Evolutionary conservation across 2,888 invertebrate species (phyloP).

Genomic region (Nebria salina): DNA sequence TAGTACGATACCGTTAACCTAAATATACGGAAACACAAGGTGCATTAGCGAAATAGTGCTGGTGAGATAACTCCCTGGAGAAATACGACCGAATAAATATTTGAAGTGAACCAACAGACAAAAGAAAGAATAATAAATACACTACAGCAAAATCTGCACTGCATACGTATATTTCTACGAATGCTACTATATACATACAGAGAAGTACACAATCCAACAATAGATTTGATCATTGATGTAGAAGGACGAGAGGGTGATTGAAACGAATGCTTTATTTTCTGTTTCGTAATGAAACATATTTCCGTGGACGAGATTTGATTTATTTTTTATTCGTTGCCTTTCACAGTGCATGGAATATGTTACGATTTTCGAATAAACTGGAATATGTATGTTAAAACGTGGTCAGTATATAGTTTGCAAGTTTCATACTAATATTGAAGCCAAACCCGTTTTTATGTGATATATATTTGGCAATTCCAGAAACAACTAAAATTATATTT

Average conservation of each 20-base stretch:
- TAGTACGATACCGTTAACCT: slow-evolving; percentile 94
- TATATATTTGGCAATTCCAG: no score
- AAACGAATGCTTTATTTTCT: neutral
- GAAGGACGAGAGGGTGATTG: neutral
- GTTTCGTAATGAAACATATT: neutral
- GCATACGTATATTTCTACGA: neutral
- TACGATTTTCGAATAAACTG: no score
- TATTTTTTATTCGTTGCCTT: neutral
- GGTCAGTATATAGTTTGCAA: no score
- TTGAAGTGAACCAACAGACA: slow-evolving; percentile 23
- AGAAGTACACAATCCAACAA: neutral
- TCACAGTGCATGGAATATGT: neutral
- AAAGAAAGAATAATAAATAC: neutral
- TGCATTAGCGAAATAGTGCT: slow-evolving; percentile 24
- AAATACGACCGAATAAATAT: slow-evolving; percentile 39
- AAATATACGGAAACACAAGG: slow-evolving; percentile 55
- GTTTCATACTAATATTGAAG: no score
- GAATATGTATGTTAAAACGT: no score
- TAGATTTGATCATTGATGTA: neutral
- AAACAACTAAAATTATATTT: no score
- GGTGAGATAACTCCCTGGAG: slow-evolving; percentile 26
- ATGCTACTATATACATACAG: neutral
- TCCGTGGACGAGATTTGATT: neutral
- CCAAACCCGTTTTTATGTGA: no score
- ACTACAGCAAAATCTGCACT: neutral